Evolutionary conservation across 2,797 vertebrate genomes (phyloP), one percentile per base, ranked within the genome.

Genomic region (Podarcis siculus): DNA sequence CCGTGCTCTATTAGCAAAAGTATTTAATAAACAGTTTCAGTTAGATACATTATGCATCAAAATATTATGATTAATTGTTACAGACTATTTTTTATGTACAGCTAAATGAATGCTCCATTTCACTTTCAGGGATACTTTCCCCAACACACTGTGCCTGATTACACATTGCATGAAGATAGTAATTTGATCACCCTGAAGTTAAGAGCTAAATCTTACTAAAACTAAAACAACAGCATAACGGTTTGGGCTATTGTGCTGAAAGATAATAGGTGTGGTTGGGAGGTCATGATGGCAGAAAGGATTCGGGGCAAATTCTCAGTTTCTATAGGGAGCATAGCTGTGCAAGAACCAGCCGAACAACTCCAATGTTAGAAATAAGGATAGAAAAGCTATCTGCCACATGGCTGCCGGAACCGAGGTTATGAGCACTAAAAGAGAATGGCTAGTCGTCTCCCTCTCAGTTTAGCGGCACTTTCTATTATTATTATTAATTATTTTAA

Each of bases 21-120:
- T 17, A 79, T 71, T 88, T 79, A 64, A 86, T 82, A 83, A 67
- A 39, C 4, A 91, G 25, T 27, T 75, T 89, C 19, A 84, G 45
- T 9, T 45, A 13, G 71, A 1, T 82, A n/a, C 19, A 35, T 35
- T 32, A 77, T n/a, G 32, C 79, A 87, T 55, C 32, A 32, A 58
- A 37, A 30, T 81, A 69, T 61, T 2, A 8, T 55, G 32, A 55
- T 35, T 30, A 82, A 81, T 25, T 80, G 6, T 79, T 73, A n/a
- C 64, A 35, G 5, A 39, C 10, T 61, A 55, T 81, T 81, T 81
- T 81, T n/a, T 19, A 72, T 61, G 19, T 27, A 55, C 64, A 37
- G 32, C 39, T 45, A 79, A 17, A 85, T 85, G 55, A 64, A 58
- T 84, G 66, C 13, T 72, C 6, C 27, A 58, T 66, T 85, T 42